Conservation (phyloP, 2,113 vertebrate species). For the Oceanodroma tethys region DNA sequence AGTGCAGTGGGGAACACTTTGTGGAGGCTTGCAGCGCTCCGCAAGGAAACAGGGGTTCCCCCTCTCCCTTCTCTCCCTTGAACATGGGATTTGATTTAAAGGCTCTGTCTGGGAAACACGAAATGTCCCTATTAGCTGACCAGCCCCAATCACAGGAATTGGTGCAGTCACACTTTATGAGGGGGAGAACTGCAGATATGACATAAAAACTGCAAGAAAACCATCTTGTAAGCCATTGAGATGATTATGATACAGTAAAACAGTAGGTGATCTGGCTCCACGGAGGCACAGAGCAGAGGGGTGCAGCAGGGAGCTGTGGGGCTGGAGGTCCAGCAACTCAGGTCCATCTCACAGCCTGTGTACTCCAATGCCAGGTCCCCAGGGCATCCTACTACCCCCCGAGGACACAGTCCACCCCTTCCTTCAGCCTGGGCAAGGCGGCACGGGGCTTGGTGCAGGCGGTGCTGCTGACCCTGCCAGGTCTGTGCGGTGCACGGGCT, state of each 20-base stretch:
- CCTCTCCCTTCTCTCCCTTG: not conserved
- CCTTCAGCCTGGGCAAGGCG: not conserved
- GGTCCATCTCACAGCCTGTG: not conserved
- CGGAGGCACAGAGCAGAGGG: not conserved
- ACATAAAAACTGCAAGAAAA: not conserved
- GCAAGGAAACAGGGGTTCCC: not conserved
- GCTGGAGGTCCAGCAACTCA: not conserved
- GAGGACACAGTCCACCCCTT: not conserved
- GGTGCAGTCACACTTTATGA: constrained; percentile 29
- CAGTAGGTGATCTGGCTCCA: not conserved
- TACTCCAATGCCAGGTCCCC: not conserved
- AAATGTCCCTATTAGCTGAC: not conserved
- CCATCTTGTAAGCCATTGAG: not conserved
- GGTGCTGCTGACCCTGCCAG: not conserved
- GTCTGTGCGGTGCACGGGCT: not conserved
- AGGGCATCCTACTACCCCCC: not conserved
- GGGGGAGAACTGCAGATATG: not conserved
- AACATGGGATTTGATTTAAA: not conserved
- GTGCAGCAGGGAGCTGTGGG: accelerated
- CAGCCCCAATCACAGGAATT: not conserved
- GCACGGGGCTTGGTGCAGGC: accelerated
- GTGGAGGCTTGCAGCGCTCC: not conserved
- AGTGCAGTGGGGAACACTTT: accelerated
- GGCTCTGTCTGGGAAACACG: not conserved
- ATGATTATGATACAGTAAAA: not conserved